Conservation (phyloP, 2,888 invertebrate genomes). For the Julus scandinavius region DNA sequence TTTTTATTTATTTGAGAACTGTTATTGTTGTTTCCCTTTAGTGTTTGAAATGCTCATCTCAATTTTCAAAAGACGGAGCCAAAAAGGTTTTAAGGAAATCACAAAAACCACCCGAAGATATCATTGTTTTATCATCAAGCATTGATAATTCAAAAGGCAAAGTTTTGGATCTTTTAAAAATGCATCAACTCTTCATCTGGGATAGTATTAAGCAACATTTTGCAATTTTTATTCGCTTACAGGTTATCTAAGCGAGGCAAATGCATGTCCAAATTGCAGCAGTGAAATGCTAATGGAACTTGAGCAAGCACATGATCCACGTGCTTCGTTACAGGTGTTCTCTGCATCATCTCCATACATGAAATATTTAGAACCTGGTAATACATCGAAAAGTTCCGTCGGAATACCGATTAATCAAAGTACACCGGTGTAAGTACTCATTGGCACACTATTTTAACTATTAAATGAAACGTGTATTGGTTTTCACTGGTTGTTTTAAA, state of each 20-base stretch:
- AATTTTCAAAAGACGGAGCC: conserved; percentile 56
- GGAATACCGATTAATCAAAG: conserved; percentile 30
- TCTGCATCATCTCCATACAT: conserved; percentile 17
- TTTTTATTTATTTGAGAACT: neutral
- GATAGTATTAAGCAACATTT: neutral
- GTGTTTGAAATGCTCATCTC: conserved; percentile 56
- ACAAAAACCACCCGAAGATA: conserved; percentile 21
- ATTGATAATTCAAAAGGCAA: conserved; percentile 46
- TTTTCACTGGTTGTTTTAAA: neutral
- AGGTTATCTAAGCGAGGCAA: conserved; percentile 50
- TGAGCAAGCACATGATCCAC: neutral
- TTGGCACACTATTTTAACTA: neutral
- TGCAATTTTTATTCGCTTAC: neutral
- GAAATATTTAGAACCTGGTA: conserved; percentile 3
- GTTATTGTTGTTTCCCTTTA: conserved; percentile 34
- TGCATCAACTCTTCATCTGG: neutral
- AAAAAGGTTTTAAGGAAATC: conserved; percentile 50
- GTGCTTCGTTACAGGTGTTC: neutral
- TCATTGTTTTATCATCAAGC: conserved; percentile 50
- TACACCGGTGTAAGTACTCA: neutral
- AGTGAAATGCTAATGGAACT: conserved; percentile 54
- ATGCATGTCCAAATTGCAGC: conserved; percentile 55
- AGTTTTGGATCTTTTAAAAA: conserved; percentile 17
- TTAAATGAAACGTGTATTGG: neutral
- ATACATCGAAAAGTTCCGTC: neutral